Conservation (phyloP, 2,113 vertebrate species). For the Gallinago undulata region DNA sequence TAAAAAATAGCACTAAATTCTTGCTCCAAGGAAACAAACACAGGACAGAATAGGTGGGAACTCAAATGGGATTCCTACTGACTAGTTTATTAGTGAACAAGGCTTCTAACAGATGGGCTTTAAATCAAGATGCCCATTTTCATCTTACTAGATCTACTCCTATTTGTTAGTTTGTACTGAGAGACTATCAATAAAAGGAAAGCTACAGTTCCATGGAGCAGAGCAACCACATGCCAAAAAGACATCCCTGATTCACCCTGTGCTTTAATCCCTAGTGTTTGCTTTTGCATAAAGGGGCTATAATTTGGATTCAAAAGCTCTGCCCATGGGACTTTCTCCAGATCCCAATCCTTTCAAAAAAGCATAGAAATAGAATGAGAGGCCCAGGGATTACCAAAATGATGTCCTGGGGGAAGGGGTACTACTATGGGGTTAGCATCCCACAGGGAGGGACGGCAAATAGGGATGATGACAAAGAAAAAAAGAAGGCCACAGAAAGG, state of each 20-base stretch:
- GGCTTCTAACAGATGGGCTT: background rate
- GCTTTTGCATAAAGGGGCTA: background rate
- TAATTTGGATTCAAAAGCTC: background rate
- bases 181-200: background rate
- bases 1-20: slow-evolving; percentile 24
- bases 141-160: background rate
- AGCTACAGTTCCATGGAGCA: background rate
- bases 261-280: background rate
- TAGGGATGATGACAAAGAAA: background rate
- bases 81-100: background rate
- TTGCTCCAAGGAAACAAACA: slow-evolving; percentile 2
- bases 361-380: background rate
- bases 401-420: background rate
- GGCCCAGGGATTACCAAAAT: background rate
- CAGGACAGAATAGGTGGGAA: background rate
- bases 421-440: background rate
- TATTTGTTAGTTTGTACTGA: background rate
- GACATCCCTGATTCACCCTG: background rate
- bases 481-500: background rate
- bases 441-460: background rate
- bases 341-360: background rate
- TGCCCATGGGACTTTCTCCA: background rate
- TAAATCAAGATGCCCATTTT: background rate
- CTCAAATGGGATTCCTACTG: background rate
- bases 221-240: background rate